These are phyloP conservation scores for Drosophila arawakana DNA, from an alignment of 1,140 invertebrate species.

Conservation along the genomic window DNA sequence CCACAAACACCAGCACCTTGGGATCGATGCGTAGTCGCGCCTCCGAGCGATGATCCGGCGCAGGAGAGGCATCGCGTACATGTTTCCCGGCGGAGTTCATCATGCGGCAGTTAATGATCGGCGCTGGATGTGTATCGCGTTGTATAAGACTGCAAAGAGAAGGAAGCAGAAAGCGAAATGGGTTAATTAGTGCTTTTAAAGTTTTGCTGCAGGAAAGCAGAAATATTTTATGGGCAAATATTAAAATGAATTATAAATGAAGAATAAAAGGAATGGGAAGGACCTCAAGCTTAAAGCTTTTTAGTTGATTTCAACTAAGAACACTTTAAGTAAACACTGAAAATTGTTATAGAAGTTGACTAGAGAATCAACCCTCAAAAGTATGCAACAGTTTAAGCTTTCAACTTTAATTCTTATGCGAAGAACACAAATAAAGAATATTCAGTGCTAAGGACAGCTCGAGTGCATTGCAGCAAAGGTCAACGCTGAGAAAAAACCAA, in stretches of 20 bases:
- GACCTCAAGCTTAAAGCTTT: too few species aligned
- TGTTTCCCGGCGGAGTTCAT: constrained; percentile 86
- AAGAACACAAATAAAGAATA: background rate
- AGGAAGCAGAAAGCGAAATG: constrained; percentile 5
- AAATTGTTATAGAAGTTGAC: too few species aligned
- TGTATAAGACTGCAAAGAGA: constrained; percentile 88
- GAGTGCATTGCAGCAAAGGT: constrained; percentile 5
- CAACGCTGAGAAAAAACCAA: background rate
- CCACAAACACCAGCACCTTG: constrained; percentile 97
- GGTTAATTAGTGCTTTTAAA: background rate
- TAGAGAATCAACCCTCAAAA: background rate
- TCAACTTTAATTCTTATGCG: background rate
- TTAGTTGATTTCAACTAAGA: too few species aligned
- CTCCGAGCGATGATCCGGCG: constrained; percentile 92
- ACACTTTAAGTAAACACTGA: background rate
- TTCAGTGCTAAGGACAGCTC: constrained; percentile 4
- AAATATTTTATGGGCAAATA: too few species aligned
- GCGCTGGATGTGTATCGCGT: constrained; percentile 90
- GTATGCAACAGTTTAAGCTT: background rate
- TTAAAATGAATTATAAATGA: too few species aligned
- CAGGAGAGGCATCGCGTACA: constrained; percentile 85
- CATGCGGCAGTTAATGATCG: constrained; percentile 91
- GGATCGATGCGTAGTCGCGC: constrained; percentile 93
- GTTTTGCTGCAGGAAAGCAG: too few species aligned
- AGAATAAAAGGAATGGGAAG: too few species aligned